A percentile compares a stretch with the other conserved stretches of the same genome.
Evolutionary conservation across 2,113 vertebrate species (phyloP).

Genomic region (Solenodon paradoxus): DNA sequence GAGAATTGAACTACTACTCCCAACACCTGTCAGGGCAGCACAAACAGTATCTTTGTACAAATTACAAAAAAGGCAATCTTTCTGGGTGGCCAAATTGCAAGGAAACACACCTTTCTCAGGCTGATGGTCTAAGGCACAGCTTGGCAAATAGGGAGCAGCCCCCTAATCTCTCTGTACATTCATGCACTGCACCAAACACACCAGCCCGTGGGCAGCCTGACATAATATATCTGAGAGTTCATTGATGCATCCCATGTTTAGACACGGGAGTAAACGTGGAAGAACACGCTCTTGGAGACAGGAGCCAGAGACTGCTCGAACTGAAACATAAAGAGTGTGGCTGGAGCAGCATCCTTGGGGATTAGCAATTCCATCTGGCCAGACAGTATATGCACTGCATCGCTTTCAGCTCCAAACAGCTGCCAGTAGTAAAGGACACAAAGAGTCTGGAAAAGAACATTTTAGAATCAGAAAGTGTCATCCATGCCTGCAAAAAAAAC

Average conservation of each 20-base stretch:
- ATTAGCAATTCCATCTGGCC: slow-evolving; percentile 27
- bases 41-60: neutral
- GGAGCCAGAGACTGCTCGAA: neutral
- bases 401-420: slow-evolving; percentile 3
- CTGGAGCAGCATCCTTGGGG: neutral
- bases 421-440: neutral
- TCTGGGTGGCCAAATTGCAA: neutral
- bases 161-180: fast-evolving
- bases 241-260: neutral
- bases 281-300: neutral
- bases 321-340: neutral
- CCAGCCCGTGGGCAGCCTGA: neutral
- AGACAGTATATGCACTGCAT: neutral
- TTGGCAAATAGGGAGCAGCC: neutral
- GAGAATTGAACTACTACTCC: neutral
- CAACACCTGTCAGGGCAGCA: neutral
- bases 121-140: neutral
- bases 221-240: neutral
- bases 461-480: neutral
- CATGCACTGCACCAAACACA: neutral
- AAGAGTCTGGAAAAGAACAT: neutral
- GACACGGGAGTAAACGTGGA: neutral
- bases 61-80: neutral
- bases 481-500: neutral
- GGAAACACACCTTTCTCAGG: neutral